Conservation (phyloP, 2,113 vertebrate genomes). For the Herpailurus yagouaroundi region DNA sequence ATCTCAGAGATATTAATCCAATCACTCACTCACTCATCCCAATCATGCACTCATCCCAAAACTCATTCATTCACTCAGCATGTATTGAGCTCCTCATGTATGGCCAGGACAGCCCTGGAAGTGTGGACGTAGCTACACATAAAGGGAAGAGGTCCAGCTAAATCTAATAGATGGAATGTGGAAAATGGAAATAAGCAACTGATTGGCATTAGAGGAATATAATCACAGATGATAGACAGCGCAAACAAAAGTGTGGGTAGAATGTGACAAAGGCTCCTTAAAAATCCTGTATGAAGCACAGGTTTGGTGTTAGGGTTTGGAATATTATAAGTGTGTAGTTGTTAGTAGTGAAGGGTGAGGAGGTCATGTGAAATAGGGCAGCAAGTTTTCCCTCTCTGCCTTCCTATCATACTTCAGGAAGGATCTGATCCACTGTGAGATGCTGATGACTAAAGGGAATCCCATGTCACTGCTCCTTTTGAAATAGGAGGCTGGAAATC, state of each 20-base stretch:
- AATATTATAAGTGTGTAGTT: neutral
- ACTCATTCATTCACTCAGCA: neutral
- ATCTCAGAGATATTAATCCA: neutral
- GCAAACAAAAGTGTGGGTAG: neutral
- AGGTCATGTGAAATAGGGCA: neutral
- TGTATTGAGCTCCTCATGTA: neutral
- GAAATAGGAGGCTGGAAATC: neutral
- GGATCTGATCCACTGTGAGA: neutral
- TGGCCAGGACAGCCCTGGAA: neutral
- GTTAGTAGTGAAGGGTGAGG: neutral
- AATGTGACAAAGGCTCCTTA: neutral
- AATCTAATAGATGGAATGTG: neutral
- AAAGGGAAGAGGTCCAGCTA: neutral
- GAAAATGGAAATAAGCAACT: neutral
- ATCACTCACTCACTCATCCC: neutral
- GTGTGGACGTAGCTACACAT: neutral
- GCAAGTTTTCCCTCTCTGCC: neutral
- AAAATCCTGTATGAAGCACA: neutral
- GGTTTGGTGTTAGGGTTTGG: neutral
- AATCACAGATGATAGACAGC: neutral
- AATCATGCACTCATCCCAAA: neutral
- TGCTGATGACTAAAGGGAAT: neutral
- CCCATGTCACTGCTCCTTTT: neutral
- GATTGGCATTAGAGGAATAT: neutral
- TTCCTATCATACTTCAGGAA: neutral